Conservation (phyloP, 2,113 vertebrate species). For the Anthoscopus minutus region DNA sequence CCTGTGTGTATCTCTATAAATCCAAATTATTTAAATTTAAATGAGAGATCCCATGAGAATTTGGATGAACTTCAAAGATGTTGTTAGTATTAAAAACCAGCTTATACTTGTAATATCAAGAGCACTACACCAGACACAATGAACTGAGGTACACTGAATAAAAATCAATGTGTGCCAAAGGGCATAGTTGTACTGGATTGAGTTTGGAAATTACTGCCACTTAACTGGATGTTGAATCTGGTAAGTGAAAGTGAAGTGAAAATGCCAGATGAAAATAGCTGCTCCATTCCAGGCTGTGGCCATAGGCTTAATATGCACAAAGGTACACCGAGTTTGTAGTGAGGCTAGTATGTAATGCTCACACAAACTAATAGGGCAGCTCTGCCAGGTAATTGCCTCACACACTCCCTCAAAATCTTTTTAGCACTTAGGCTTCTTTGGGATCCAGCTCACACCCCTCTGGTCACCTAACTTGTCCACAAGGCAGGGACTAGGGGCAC, state of each 20-base stretch:
- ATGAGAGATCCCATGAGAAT: neutral
- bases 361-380: neutral
- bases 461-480: accelerated
- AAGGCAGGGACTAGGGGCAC: neutral
- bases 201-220: neutral
- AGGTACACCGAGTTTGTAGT: accelerated
- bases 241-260: neutral
- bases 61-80: neutral
- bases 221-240: neutral
- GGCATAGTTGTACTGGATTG: neutral
- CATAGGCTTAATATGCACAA: neutral
- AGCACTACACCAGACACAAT: neutral
- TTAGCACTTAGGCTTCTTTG: neutral
- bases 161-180: neutral
- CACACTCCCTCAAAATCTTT: neutral
- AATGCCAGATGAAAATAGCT: neutral
- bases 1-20: neutral
- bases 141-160: neutral
- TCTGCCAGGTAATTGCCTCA: neutral
- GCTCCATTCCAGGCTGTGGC: neutral
- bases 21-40: neutral
- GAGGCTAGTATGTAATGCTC: neutral
- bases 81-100: neutral
- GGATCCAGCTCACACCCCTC: neutral
- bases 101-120: neutral